Conservation (phyloP, 1,140 invertebrate genomes). For the Parapsyche elsis region DNA sequence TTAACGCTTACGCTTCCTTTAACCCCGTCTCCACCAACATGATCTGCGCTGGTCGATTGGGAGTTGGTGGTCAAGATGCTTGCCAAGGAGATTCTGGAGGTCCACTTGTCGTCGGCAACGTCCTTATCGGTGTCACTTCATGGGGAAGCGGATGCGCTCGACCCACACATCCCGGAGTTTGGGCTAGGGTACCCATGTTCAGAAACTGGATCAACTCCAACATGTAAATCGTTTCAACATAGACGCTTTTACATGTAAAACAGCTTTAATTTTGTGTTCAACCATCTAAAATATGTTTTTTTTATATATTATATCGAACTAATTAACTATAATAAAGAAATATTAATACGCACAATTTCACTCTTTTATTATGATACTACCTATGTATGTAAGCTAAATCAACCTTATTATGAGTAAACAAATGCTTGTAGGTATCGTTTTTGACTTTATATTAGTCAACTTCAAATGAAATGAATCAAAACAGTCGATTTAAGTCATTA, state of each 20-base stretch:
- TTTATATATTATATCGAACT: background rate
- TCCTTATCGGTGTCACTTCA: constrained; percentile 70
- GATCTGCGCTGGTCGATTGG: constrained; percentile 74
- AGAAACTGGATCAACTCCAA: constrained; percentile 64
- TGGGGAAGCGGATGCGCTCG: constrained; percentile 71
- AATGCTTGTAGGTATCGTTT: too few species aligned
- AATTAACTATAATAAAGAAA: background rate
- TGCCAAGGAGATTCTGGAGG: constrained; percentile 72
- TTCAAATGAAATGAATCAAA: too few species aligned
- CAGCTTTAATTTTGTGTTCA: background rate
- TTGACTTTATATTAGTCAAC: too few species aligned
- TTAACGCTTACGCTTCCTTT: constrained; percentile 52
- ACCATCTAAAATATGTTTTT: background rate
- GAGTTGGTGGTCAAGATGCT: constrained; percentile 62
- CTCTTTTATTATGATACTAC: too few species aligned
- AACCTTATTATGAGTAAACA: too few species aligned
- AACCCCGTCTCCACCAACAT: constrained; percentile 71
- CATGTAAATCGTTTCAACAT: constrained; percentile 34
- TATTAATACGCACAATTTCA: background rate
- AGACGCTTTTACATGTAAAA: background rate
- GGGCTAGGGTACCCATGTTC: constrained; percentile 69
- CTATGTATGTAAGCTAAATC: too few species aligned
- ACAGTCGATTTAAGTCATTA: too few species aligned
- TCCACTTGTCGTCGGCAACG: constrained; percentile 64
- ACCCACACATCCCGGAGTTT: constrained; percentile 72